A percentile compares a stretch with the other conserved stretches of the same genome.
Conservation (phyloP, 2,888 invertebrate genomes). For the Polydesmus complanatus region DNA sequence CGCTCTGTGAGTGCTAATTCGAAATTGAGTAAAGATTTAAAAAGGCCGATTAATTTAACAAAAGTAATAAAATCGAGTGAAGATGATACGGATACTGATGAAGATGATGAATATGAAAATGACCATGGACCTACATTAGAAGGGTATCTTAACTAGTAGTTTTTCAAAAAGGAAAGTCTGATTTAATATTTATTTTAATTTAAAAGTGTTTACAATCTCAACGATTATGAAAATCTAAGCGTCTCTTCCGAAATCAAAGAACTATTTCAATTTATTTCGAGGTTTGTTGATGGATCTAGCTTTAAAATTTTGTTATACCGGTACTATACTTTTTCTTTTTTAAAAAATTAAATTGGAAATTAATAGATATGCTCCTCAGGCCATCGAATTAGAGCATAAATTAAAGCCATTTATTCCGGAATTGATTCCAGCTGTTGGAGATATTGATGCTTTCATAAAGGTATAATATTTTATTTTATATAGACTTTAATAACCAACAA, state of each 20-base stretch:
- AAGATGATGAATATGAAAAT: conserved; percentile 24
- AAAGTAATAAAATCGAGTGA: conserved; percentile 18
- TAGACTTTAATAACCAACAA: too few species aligned
- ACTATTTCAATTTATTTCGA: conserved; percentile 79
- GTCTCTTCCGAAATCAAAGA: conserved; percentile 76
- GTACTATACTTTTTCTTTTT: not conserved
- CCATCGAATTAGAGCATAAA: conserved; percentile 74
- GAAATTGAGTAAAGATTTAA: too few species aligned
- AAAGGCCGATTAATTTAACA: too few species aligned
- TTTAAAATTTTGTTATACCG: not conserved
- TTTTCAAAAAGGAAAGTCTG: conserved; percentile 20
- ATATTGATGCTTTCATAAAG: conserved; percentile 96
- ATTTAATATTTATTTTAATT: conserved; percentile 19
- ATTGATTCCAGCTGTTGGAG: conserved; percentile 93
- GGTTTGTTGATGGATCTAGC: conserved; percentile 40
- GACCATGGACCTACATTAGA: conserved; percentile 19
- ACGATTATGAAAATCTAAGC: conserved; percentile 65
- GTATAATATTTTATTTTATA: too few species aligned
- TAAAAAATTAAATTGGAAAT: too few species aligned
- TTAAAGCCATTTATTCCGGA: conserved; percentile 91
- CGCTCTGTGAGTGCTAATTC: too few species aligned
- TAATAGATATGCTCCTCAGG: conserved; percentile 87
- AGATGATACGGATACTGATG: conserved; percentile 29
- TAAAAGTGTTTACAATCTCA: conserved; percentile 54
- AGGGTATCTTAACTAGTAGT: conserved; percentile 25